Percentiles rank a stretch among this genome's conserved stretches.
Evolutionary conservation across 1,140 invertebrate genomes (phyloP).

Genomic region (Batillaria attramentaria): DNA sequence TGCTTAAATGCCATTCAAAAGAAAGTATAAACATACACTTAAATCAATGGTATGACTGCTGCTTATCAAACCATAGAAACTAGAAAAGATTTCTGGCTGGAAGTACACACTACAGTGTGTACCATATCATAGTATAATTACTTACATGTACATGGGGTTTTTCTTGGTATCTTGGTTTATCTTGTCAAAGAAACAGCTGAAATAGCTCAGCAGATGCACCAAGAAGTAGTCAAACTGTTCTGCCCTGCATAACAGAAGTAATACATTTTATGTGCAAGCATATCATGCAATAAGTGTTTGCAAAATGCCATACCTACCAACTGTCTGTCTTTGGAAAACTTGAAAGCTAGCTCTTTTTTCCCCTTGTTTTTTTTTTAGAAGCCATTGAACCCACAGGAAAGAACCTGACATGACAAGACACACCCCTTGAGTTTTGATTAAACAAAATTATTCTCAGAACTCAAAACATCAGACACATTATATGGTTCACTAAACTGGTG

Average conservation of each 20-base stretch:
- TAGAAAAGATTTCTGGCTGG: no score
- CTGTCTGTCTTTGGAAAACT: background rate
- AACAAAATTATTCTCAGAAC: no score
- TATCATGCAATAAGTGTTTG: background rate
- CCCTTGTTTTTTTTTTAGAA: background rate
- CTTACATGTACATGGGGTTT: constrained; percentile 70
- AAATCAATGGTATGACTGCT: no score
- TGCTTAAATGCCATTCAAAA: no score
- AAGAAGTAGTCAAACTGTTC: constrained; percentile 69
- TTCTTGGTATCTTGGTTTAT: constrained; percentile 63
- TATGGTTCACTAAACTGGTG: no score
- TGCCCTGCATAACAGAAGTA: constrained; percentile 52
- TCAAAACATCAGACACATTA: no score
- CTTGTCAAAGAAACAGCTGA: constrained; percentile 70
- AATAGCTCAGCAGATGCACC: constrained; percentile 66
- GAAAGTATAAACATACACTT: no score
- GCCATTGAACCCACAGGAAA: no score
- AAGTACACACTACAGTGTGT: no score
- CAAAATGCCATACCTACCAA: background rate
- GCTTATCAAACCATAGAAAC: no score
- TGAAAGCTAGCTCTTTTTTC: background rate
- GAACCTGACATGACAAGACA: no score
- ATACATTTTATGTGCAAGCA: background rate
- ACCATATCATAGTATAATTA: constrained; percentile 27
- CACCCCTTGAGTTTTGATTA: no score